Conservation (phyloP, 2,888 invertebrate genomes). For the Pseudanteris insignis region DNA sequence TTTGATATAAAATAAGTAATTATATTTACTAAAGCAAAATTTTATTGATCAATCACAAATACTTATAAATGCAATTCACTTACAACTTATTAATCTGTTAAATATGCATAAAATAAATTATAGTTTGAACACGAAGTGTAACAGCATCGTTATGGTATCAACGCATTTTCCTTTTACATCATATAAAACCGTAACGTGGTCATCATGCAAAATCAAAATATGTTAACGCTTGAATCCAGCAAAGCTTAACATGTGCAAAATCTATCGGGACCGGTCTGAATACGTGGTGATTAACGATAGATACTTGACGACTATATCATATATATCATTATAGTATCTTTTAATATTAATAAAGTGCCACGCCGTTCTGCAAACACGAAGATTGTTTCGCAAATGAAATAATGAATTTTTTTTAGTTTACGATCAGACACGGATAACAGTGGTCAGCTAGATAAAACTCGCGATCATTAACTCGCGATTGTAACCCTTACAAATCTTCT, state of each 20-base stretch:
- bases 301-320: constrained; percentile 29
- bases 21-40: neutral
- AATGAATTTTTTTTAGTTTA: constrained; percentile 23
- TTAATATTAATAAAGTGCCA: constrained; percentile 27
- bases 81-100: no score
- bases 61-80: no score
- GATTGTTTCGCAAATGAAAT: constrained; percentile 18
- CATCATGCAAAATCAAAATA: neutral
- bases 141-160: neutral
- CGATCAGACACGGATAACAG: constrained; percentile 39
- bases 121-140: neutral
- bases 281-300: constrained; percentile 30
- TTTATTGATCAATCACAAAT: no score
- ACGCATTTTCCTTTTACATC: constrained; percentile 16
- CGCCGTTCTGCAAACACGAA: constrained; percentile 22
- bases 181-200: no score
- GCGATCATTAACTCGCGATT: constrained; percentile 22
- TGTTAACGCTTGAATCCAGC: constrained; percentile 12
- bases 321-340: constrained; percentile 34
- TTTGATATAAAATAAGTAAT: no score
- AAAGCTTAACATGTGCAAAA: constrained; percentile 25
- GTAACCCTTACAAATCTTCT: constrained; percentile 23
- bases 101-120: neutral
- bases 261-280: constrained; percentile 29
- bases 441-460: constrained; percentile 21